Evolutionary conservation across 2,113 vertebrate genomes (phyloP), one percentile per base, ranked within the genome.

Genomic region (Stictonetta naevosa): DNA sequence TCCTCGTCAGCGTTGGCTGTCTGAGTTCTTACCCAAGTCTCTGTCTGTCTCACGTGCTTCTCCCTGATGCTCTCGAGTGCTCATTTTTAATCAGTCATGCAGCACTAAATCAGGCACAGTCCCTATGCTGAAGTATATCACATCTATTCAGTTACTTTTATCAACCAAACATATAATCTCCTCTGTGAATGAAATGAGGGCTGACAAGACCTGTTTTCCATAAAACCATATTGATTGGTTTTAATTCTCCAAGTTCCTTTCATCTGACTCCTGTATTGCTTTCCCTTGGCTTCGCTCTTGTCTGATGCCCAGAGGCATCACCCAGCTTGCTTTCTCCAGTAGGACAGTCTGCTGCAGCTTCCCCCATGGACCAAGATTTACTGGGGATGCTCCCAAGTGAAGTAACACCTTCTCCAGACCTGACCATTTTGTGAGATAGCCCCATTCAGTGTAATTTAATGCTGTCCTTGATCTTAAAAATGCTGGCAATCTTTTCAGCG

Each of bases 81-180:
- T 93, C 19, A 3, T 69, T 95, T 76, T 64, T 38, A 73, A 75
- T 76, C 90, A 90, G 42, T 34, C 3, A 0, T 34, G 66, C 62
- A 83, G 69, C 40, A 20, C 67, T 3, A 11, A 68, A 72, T 12
- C 91, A 80, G 93, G 53, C 15, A 0, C 56, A 1, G 34, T 93
- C 69, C 87, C 86, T 8, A 28, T 44, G 78, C 92, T 94, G 69
- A 29, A 71, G 38, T 62, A 40, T 71, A 81, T 85, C 92, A 44
- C 85, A 83, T 60, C 85, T 85, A 44, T 29, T 87, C 82, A 64
- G 78, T 46, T 79, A 40, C 60, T 78, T 75, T 36, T 92, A 94
- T 73, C 84, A 94, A 9, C 42, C 58, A 63, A 4, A 4, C 3
- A 7, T 44, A 74, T 56, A 64, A 94, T 88, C 87, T 94, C 81